phyloP scores from a whole-genome alignment of 2,797 vertebrate species.

The Oreochromis grahami region DNA sequence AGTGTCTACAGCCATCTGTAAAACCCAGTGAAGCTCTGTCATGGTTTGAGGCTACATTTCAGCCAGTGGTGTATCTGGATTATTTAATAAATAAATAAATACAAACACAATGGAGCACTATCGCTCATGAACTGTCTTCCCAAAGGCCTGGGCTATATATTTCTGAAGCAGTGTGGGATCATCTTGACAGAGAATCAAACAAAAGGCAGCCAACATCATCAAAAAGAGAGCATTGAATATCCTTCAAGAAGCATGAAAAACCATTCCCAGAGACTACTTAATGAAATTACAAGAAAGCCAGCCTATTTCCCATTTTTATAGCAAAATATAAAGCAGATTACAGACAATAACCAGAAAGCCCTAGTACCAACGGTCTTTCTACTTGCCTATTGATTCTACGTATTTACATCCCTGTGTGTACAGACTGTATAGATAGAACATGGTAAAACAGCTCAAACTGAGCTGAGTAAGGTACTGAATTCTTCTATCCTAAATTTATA shows the following conservation, averaged over 20 bases:
- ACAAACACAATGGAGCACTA: background rate
- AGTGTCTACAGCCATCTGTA: background rate
- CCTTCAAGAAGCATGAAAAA: background rate
- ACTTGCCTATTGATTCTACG: background rate
- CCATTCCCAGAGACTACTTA: background rate
- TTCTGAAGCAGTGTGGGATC: background rate
- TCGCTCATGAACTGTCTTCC: background rate
- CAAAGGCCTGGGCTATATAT: background rate
- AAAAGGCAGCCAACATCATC: background rate
- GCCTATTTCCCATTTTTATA: background rate
- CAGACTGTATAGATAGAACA: background rate
- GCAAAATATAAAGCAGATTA: background rate
- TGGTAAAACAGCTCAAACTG: background rate
- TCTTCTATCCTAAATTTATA: background rate
- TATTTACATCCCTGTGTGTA: background rate
- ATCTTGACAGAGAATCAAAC: background rate
- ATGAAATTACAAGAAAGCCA: background rate
- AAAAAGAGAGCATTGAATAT: background rate
- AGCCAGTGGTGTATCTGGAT: background rate
- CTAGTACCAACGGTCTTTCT: background rate
- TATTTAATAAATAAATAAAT: background rate
- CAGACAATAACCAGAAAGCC: background rate
- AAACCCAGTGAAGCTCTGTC: background rate
- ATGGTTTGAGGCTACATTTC: background rate
- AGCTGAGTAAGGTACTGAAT: background rate